A percentile compares a stretch with the other conserved stretches of the same genome.
Evolutionary conservation across 2,888 invertebrate species (phyloP).

Genomic region (Pachliopta kotzebuea): DNA sequence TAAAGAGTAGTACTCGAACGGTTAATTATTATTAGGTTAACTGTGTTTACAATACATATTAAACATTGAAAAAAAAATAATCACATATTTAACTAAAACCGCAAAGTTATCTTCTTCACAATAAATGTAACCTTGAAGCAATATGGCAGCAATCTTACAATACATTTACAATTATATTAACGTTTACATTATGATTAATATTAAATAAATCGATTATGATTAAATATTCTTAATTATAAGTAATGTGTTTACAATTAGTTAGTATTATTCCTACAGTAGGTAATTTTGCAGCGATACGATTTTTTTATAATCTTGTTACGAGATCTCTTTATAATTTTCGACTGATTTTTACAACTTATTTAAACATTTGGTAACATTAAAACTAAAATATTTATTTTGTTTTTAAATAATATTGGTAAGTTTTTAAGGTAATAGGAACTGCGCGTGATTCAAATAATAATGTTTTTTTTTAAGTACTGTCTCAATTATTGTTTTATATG

Average conservation of each 20-base stretch:
- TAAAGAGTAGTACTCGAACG: too few relatives aligned
- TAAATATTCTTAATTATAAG: not conserved
- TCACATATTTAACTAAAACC: too few relatives aligned
- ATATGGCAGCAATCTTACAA: not conserved
- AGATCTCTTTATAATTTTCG: conserved; percentile 55
- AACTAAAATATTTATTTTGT: not conserved
- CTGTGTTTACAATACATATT: too few relatives aligned
- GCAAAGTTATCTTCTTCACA: not conserved
- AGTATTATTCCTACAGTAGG: conserved; percentile 47
- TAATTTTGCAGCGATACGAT: conserved; percentile 49
- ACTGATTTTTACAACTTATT: conserved; percentile 52
- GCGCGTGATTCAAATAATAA: too few relatives aligned
- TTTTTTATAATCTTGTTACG: conserved; percentile 42
- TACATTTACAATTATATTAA: not conserved
- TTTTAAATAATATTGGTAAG: conserved; percentile 15
- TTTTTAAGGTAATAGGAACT: conserved; percentile 13
- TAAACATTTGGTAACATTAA: conserved; percentile 22
- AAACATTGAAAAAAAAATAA: too few relatives aligned
- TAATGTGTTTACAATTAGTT: conserved; percentile 19
- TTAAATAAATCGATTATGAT: not conserved
- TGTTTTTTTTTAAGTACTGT: too few relatives aligned
- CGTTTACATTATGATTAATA: conserved; percentile 1
- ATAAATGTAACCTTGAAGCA: not conserved
- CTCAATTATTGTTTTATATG: not conserved
- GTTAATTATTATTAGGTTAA: too few relatives aligned